Evolutionary conservation across 2,888 invertebrate species (phyloP).

Genomic region (Erynnis tages): DNA sequence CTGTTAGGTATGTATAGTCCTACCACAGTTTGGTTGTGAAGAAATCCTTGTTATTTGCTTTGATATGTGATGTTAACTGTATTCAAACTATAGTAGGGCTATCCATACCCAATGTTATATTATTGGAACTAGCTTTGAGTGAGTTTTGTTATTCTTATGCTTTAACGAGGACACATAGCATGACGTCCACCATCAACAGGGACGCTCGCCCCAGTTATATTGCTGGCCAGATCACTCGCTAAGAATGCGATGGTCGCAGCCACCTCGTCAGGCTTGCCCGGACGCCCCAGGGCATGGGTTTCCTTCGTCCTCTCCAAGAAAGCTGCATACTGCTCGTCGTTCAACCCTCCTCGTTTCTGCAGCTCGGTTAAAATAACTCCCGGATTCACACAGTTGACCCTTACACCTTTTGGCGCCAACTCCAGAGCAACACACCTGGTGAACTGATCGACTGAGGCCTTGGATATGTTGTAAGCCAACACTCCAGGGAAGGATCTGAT

Average conservation of each 20-base stretch:
- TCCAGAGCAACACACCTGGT: constrained; percentile 96
- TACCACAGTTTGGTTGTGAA: no score
- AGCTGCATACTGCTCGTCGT: constrained; percentile 88
- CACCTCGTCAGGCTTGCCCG: constrained; percentile 92
- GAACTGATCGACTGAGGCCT: constrained; percentile 96
- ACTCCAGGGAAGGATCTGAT: constrained; percentile 94
- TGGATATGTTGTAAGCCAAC: constrained; percentile 95
- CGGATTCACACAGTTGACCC: constrained; percentile 96
- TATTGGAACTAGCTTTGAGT: no score
- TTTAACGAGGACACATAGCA: constrained; percentile 94
- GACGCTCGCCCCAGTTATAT: constrained; percentile 93
- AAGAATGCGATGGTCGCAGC: constrained; percentile 95
- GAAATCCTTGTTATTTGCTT: no score
- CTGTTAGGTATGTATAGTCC: no score
- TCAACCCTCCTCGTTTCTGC: constrained; percentile 93
- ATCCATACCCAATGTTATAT: no score
- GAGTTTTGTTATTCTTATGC: no score
- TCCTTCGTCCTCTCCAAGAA: constrained; percentile 92
- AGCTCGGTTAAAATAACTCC: constrained; percentile 95
- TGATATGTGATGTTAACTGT: no score
- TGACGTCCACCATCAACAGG: constrained; percentile 98
- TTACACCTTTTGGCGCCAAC: constrained; percentile 89
- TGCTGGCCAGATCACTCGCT: constrained; percentile 93
- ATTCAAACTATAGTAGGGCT: no score
- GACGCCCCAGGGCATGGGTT: constrained; percentile 95